A percentile compares a stretch with the other conserved stretches of the same genome.
phyloP scores from a whole-genome alignment of 2,113 vertebrate genomes.

The Panthera tigris region DNA sequence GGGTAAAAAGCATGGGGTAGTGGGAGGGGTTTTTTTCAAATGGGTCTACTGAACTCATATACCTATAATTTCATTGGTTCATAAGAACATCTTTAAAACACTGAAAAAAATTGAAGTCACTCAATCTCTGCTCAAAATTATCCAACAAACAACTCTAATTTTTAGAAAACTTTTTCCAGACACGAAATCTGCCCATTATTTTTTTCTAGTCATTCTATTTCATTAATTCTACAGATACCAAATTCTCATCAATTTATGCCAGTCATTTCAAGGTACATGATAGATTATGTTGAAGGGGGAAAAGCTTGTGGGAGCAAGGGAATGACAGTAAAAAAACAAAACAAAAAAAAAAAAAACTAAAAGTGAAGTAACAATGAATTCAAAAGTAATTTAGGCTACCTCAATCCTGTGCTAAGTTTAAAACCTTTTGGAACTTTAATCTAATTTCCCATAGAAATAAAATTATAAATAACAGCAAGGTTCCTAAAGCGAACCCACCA shows the following conservation, averaged over 20 bases:
- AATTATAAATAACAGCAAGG: background rate
- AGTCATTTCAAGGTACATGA: background rate
- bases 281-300: background rate
- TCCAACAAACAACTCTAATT: background rate
- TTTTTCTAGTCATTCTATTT: slow-evolving; percentile 3
- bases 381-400: background rate
- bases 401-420: background rate
- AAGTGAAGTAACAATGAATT: background rate
- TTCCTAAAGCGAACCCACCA: background rate
- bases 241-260: background rate
- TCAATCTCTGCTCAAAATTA: background rate
- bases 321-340: background rate
- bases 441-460: background rate
- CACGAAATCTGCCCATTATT: background rate
- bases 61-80: background rate
- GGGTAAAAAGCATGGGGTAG: background rate
- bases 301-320: background rate
- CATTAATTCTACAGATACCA: background rate
- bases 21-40: background rate
- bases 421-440: background rate
- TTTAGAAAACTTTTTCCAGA: background rate
- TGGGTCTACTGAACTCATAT: background rate
- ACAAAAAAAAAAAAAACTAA: background rate
- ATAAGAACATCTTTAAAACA: background rate
- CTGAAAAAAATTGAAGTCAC: background rate